These are phyloP conservation scores for Drosophila repleta DNA, from an alignment of 1,140 invertebrate species.

Conservation along the genomic window DNA sequence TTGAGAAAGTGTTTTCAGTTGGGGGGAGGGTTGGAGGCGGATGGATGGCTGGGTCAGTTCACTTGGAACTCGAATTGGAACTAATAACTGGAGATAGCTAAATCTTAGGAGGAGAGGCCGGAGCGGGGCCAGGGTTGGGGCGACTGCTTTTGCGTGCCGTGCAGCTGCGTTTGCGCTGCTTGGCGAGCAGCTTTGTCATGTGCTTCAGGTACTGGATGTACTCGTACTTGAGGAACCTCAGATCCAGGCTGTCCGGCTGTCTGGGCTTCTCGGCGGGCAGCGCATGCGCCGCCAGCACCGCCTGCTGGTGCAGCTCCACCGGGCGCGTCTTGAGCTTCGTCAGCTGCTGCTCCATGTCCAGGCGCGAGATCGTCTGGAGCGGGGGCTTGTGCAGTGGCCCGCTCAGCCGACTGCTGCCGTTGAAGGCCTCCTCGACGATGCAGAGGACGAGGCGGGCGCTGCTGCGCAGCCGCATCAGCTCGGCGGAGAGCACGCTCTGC, in stretches of 20 bases:
- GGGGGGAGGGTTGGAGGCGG: not conserved
- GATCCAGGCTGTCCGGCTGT: conserved; percentile 20
- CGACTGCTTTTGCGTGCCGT: too few relatives aligned
- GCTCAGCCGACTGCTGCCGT: conserved; percentile 42
- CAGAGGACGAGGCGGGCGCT: conserved; percentile 55
- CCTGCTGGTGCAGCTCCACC: conserved; percentile 44
- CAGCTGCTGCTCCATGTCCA: conserved; percentile 51
- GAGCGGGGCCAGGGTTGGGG: not conserved
- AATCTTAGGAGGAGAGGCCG: not conserved
- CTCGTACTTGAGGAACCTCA: conserved; percentile 48
- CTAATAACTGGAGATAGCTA: not conserved
- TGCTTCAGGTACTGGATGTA: conserved; percentile 55
- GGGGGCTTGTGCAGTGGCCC: not conserved
- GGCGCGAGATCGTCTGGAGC: conserved; percentile 31
- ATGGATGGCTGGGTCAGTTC: not conserved
- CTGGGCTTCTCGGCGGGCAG: not conserved
- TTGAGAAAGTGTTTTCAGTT: conserved; percentile 20
- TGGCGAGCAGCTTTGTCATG: conserved; percentile 35
- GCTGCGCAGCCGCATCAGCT: conserved; percentile 41
- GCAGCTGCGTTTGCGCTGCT: conserved; percentile 26
- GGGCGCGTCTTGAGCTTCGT: conserved; percentile 45
- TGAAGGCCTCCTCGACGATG: conserved; percentile 62
- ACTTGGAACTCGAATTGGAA: not conserved
- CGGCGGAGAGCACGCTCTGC: conserved; percentile 34
- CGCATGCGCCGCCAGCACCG: conserved; percentile 33